Conservation (phyloP, 2,888 invertebrate genomes). For the Corythucha ciliata region DNA sequence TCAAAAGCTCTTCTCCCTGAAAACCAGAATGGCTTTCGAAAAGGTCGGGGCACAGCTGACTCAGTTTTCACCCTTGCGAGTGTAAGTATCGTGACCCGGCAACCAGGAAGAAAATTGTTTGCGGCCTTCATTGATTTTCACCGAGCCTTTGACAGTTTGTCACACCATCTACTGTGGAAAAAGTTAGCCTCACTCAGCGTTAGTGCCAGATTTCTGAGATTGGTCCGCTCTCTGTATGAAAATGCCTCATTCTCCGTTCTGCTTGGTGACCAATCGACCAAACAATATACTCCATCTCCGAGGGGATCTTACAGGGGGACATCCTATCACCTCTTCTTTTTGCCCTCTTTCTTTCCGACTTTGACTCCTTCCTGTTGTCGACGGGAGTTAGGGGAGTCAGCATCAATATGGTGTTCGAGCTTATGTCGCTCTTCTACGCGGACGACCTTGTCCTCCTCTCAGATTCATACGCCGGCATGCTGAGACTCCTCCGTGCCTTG, state of each 20-base stretch:
- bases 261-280: conserved; percentile 5
- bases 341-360: conserved; percentile 14
- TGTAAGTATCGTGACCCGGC: not conserved
- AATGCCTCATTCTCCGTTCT: conserved; percentile 1
- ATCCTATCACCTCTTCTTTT: conserved; percentile 17
- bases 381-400: conserved; percentile 11
- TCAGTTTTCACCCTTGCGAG: not conserved
- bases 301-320: conserved; percentile 20
- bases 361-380: conserved; percentile 6
- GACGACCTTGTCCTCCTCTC: conserved; percentile 7
- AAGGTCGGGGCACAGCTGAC: not conserved
- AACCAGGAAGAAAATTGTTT: not conserved
- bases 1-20: conserved; percentile 1
- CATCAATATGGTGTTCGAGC: not conserved
- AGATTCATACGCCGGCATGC: not conserved
- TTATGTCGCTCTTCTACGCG: conserved; percentile 9
- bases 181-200: conserved; percentile 12
- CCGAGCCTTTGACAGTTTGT: conserved; percentile 6
- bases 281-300: not conserved
- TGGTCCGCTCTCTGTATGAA: conserved; percentile 14
- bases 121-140: conserved; percentile 9
- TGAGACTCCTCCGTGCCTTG: conserved; percentile 5
- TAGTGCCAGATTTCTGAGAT: conserved; percentile 10
- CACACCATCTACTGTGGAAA: not conserved
- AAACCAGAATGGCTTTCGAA: conserved; percentile 11